phyloP scores from a whole-genome alignment of 1,140 invertebrate species.

The Bathynomus jamesi region DNA sequence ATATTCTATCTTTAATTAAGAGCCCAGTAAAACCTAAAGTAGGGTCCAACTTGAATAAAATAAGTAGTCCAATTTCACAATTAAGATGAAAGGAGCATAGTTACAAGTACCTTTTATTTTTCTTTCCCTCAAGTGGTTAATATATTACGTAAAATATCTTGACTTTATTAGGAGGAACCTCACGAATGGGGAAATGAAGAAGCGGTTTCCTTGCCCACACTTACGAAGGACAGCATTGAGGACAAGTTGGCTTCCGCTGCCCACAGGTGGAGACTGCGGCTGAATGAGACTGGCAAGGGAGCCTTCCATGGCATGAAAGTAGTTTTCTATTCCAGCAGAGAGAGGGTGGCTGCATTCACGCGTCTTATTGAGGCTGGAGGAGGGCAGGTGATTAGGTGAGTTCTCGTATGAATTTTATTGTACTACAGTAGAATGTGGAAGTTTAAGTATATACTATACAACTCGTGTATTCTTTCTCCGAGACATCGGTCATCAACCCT shows the following conservation, averaged over 20 bases:
- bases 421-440: too few species aligned
- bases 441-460: too few species aligned
- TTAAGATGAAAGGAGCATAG: too few species aligned
- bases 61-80: too few species aligned
- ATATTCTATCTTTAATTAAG: too few species aligned
- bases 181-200: slow-evolving; percentile 43
- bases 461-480: too few species aligned
- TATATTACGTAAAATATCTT: slow-evolving; percentile 5
- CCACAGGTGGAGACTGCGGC: slow-evolving; percentile 40
- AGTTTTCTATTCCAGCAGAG: slow-evolving; percentile 13
- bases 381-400: slow-evolving; percentile 7
- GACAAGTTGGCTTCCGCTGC: slow-evolving; percentile 42
- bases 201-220: slow-evolving; percentile 23
- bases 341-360: slow-evolving; percentile 9
- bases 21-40: too few species aligned
- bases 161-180: slow-evolving; percentile 54
- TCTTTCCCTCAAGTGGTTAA: slow-evolving; percentile 37
- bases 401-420: too few species aligned
- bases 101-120: too few species aligned
- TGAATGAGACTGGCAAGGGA: background rate
- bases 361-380: slow-evolving; percentile 19
- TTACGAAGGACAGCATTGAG: slow-evolving; percentile 11
- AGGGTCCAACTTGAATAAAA: too few species aligned
- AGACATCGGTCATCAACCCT: too few species aligned
- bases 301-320: slow-evolving; percentile 14